Base-by-base conservation (phyloP, 2,888 invertebrate species). In the Phytoseiulus persimilis region DNA sequence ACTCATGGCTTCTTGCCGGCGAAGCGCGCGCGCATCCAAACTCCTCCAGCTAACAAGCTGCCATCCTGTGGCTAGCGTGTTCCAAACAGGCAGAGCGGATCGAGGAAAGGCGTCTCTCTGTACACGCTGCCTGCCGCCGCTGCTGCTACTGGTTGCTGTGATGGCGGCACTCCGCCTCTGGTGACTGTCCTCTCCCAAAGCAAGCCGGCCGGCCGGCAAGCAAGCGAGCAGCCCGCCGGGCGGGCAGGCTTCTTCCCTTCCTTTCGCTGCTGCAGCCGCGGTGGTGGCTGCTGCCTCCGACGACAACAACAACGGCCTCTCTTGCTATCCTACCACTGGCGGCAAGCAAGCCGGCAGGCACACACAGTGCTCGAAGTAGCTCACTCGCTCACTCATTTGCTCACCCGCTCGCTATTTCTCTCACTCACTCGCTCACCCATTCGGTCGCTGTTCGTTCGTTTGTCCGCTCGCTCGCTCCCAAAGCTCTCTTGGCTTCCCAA, bases 401-500 rank as follows among this genome's bases (percentile, higher is more conserved):
- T 32, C 45, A 18, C 32, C 9, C 87, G 87, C 87, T 31, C 32
- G 28, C 87, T 33, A 32, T 0, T 11, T 32, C 87, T 0, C 87
- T 33, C 87, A 0, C 87, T 87, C 33, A 0, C 87, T 87, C 33
- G 31, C 87, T 87, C 32, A 33, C 83, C 87, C 87, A 87, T 87
- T 87, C 33, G 87, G 87, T 84, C 84, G 33, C 87, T 87, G 45
- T 33, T 87, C 83, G 83, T 83, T 83, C 83, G 87, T 33, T 87
- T 87, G 87, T 87, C 33, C 87, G 87, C 87, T 87, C 87, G 39
- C 87, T 32, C 84, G 87, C 45, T 87, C 39, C 87, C 33, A 32
- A 32, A 39, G 32, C 39, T 45, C 32, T 33, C 33, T 83, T 45
- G 87, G 32, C 33, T n/a, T 87, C 32, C 39, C 83, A 39, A n/a